Evolutionary conservation across 2,888 invertebrate species (phyloP), one percentile per base, ranked within the genome.

Genomic region (Hipparchia sbordonii): DNA sequence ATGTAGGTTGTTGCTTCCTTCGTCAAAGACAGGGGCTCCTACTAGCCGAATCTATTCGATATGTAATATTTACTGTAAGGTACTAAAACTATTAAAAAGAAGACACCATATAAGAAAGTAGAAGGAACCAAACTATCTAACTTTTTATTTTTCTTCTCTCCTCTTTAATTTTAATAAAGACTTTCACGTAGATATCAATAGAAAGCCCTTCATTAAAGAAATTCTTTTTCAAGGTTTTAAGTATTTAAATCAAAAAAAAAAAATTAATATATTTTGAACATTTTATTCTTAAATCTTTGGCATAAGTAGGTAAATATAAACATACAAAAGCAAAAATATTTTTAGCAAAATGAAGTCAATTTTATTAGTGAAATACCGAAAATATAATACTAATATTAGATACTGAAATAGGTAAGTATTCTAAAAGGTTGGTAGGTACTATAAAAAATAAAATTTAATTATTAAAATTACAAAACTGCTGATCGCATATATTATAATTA

Each of bases 281-380:
- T 71, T 72, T 74, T 69, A 71, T 74, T 76, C 48, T 71, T 66
- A 74, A 71, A 74, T 76, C 76, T 76, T 76, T 76, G 76, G 76
- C 67, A 76, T 71, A 48, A 48, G 7, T 48, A 48, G 39, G 39
- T 48, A 48, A 48, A 6, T 8, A 71, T 71, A 72, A 68, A 73
- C 46, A 59, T 56, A 61, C 69, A 74, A 61, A 68, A 62, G 68
- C 68, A 63, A 60, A 57, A 63, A 61, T 54, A 54, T 70, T 60
- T 48, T 63, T 51, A 57, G 1, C 23, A 23, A 51, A 66, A 57
- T 57, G 13, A n/a, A 66, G 6, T 56, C 52, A 13, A 13, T n/a
- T n/a, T 1, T 6, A 13, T 56, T 13, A 56, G 13, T 56, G n/a
- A 57, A 23, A 8, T 57, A 57, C 23, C 13, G 1, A 3, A 57